phyloP scores from a whole-genome alignment of 2,797 vertebrate genomes.

The Acestrorhynchus altus region DNA sequence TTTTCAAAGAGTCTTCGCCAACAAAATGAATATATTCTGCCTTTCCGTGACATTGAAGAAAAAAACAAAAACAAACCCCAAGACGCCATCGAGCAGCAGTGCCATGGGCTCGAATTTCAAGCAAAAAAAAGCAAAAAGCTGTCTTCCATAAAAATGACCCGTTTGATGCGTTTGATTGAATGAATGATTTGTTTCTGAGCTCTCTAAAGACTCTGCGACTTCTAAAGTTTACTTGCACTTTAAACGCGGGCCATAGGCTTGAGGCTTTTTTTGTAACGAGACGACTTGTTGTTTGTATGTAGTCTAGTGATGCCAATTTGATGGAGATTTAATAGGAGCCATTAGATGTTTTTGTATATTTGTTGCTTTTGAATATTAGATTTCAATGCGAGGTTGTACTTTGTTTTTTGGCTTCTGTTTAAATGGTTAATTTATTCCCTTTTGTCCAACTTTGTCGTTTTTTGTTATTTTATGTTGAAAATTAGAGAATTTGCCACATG shows the following conservation, averaged over 20 bases:
- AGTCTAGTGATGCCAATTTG: conserved; percentile 87
- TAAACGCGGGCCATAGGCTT: conserved; percentile 81
- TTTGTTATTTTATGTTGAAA: conserved; percentile 76
- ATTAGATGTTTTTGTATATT: conserved; percentile 80
- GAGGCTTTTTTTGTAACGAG: conserved; percentile 56
- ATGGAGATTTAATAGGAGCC: conserved; percentile 83
- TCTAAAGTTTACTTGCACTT: conserved; percentile 89
- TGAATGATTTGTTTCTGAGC: conserved; percentile 59
- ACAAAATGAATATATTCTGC: conserved; percentile 62
- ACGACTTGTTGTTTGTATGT: conserved; percentile 65
- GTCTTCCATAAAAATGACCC: conserved; percentile 73
- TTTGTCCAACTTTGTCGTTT: conserved; percentile 82
- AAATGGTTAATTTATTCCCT: conserved; percentile 90
- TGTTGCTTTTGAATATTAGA: conserved; percentile 65
- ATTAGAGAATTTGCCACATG: conserved; percentile 86
- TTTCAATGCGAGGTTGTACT: conserved; percentile 71
- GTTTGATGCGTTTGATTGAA: conserved; percentile 52
- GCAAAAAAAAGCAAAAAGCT: conserved; percentile 70
- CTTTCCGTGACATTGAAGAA: conserved; percentile 67
- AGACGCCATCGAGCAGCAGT: conserved; percentile 73
- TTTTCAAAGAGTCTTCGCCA: conserved; percentile 71
- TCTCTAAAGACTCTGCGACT: conserved; percentile 70
- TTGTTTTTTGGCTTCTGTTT: conserved; percentile 82
- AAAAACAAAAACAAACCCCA: conserved; percentile 63
- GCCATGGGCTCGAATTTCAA: conserved; percentile 76